Evolutionary conservation across 1,140 invertebrate genomes (phyloP).

Genomic region (Leptinotarsa texana): DNA sequence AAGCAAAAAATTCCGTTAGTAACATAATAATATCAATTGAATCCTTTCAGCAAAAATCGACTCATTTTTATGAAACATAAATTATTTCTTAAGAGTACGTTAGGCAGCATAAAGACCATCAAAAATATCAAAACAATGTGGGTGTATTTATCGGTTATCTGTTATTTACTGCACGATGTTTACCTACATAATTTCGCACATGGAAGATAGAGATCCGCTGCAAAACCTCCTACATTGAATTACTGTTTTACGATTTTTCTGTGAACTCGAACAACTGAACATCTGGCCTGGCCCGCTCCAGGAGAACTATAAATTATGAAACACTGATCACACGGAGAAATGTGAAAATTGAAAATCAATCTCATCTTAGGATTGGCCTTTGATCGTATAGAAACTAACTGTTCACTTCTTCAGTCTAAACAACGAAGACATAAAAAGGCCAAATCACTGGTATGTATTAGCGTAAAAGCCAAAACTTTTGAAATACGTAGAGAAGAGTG

Average conservation of each 20-base stretch:
- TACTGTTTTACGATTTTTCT: slow-evolving; percentile 18
- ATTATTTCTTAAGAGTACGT: no score
- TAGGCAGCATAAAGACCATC: neutral
- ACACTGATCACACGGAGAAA: neutral
- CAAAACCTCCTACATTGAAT: slow-evolving; percentile 6
- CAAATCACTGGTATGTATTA: no score
- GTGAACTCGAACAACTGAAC: slow-evolving; percentile 7
- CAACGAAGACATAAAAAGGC: no score
- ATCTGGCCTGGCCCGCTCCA: neutral
- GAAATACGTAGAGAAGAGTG: no score
- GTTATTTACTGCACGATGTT: neutral
- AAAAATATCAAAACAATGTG: neutral
- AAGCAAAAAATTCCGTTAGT: no score
- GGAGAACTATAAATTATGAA: neutral
- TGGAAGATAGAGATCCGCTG: slow-evolving; percentile 3
- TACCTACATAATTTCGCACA: neutral
- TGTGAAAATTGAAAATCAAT: neutral
- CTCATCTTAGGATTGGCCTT: neutral
- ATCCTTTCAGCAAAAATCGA: no score
- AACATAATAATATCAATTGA: no score
- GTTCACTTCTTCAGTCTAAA: no score
- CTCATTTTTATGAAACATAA: no score
- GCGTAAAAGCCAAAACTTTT: no score
- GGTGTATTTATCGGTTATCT: neutral
- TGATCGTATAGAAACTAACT: no score